phyloP scores from a whole-genome alignment of 2,888 invertebrate genomes.

The Urechis unicinctus region DNA sequence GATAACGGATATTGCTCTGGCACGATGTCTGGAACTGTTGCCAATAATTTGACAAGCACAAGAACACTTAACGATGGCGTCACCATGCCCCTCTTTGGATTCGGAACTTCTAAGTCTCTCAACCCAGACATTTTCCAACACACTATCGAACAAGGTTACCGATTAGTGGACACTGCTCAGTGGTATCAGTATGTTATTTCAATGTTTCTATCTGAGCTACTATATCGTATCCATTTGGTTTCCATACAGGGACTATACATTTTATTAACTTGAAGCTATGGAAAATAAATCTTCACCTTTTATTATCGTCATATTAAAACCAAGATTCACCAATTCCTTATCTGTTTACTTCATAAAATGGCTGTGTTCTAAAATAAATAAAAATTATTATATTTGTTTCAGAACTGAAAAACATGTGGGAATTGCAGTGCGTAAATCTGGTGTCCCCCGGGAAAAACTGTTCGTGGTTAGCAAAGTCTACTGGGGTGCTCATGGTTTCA shows the following conservation, averaged over 20 bases:
- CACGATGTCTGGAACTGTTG: no score
- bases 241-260: no score
- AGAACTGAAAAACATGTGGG: neutral
- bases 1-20: no score
- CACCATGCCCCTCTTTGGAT: constrained; percentile 18
- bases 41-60: no score
- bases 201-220: no score
- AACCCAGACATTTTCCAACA: neutral
- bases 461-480: neutral
- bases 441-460: neutral
- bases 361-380: no score
- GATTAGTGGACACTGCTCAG: constrained; percentile 16
- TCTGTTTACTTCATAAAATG: no score
- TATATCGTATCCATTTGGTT: no score
- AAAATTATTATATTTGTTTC: no score
- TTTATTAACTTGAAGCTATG: neutral
- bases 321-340: no score
- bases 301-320: no score
- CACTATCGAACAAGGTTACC: constrained; percentile 15
- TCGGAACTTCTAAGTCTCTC: constrained; percentile 9
- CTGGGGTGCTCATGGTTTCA: neutral
- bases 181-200: constrained; percentile 11
- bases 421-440: neutral
- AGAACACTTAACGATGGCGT: constrained; percentile 14
- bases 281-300: no score